A percentile compares a stretch with the other conserved stretches of the same genome.
Conservation (phyloP, 2,113 vertebrate genomes). For the Cheilinus undulatus region DNA sequence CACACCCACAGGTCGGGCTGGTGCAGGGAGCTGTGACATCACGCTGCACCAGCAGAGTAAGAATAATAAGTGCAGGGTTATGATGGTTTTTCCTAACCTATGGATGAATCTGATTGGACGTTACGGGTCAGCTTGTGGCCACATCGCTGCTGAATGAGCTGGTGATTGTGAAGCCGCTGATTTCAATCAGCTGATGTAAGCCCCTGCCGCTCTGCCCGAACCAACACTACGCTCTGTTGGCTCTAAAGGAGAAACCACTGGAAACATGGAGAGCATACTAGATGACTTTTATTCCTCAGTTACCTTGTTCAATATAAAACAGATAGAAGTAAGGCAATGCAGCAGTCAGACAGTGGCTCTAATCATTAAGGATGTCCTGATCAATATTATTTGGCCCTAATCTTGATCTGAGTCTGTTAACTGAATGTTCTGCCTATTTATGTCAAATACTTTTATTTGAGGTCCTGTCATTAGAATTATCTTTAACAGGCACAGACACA, state of each 20-base stretch:
- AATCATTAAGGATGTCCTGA: not conserved
- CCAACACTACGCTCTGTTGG: not conserved
- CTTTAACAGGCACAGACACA: not conserved
- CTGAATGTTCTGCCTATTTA: too few species aligned
- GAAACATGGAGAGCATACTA: not conserved
- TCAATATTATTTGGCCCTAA: not conserved
- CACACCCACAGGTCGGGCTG: not conserved
- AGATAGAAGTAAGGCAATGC: not conserved
- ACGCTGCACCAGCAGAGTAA: not conserved
- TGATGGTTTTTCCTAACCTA: not conserved
- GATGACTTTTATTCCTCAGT: not conserved
- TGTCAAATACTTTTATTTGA: too few species aligned
- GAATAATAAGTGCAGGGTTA: not conserved
- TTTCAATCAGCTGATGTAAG: conserved; percentile 10
- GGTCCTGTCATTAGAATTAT: too few species aligned
- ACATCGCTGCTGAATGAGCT: conserved; percentile 9
- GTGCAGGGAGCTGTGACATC: conserved; percentile 11
- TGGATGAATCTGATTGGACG: not conserved
- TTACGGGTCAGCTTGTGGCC: not conserved
- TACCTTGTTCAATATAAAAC: not conserved
- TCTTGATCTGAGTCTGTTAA: not conserved
- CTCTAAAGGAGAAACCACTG: not conserved
- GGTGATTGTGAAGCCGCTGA: conserved; percentile 17
- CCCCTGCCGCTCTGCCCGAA: not conserved
- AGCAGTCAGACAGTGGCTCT: not conserved